Conservation (phyloP, 2,113 vertebrate species). For the Rynchops niger region DNA sequence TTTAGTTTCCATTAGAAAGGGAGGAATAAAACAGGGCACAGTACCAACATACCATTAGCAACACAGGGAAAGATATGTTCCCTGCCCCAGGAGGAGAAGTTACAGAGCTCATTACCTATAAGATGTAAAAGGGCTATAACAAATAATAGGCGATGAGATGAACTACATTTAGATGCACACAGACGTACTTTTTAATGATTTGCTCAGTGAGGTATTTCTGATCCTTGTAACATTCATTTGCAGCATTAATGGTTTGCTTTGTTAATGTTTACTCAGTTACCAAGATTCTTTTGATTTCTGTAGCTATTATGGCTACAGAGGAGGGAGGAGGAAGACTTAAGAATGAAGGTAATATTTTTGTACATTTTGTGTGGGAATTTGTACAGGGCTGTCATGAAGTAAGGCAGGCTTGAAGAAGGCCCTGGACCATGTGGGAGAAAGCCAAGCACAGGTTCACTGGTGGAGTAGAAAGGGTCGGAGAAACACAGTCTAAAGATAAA, state of each 20-base stretch:
- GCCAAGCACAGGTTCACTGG: background rate
- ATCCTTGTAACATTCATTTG: background rate
- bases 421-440: background rate
- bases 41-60: background rate
- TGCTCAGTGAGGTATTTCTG: background rate
- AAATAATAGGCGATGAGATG: background rate
- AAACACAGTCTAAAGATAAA: background rate
- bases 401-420: background rate
- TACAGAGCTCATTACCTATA: background rate
- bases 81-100: background rate
- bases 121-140: background rate
- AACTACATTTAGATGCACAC: background rate
- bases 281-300: background rate
- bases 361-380: background rate
- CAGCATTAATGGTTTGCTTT: background rate
- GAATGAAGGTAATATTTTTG: background rate
- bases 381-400: background rate
- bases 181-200: background rate
- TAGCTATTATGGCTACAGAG: background rate
- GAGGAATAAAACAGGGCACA: background rate
- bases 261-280: background rate
- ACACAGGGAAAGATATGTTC: background rate
- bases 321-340: background rate
- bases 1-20: background rate
- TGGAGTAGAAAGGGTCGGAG: background rate